These are phyloP conservation scores for Spodoptera litura DNA, from an alignment of 1,140 invertebrate genomes.

Conservation along the genomic window DNA sequence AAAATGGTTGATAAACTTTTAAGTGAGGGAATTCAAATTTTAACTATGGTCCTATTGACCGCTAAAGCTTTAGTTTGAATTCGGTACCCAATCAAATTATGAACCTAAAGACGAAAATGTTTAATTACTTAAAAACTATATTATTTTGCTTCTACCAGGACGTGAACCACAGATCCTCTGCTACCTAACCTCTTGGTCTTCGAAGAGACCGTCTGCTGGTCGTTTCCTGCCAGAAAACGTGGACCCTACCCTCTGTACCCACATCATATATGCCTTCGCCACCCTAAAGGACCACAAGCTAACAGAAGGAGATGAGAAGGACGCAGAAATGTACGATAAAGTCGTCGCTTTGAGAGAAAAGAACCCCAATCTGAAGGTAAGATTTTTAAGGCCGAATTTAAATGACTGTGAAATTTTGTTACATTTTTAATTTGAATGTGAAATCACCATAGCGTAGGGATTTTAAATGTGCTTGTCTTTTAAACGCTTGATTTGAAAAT, in stretches of 20 bases:
- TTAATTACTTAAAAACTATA: too few species aligned
- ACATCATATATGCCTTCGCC: conserved; percentile 97
- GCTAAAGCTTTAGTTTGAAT: too few species aligned
- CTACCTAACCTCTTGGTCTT: conserved; percentile 97
- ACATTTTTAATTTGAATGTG: too few species aligned
- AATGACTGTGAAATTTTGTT: neutral
- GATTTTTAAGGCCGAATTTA: neutral
- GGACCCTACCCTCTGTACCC: conserved; percentile 95
- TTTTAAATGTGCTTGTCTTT: too few species aligned
- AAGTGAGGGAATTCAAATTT: too few species aligned
- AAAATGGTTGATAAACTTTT: too few species aligned
- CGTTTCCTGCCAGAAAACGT: conserved; percentile 96
- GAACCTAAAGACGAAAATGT: too few species aligned
- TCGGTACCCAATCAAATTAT: too few species aligned
- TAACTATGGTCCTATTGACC: too few species aligned
- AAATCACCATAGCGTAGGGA: too few species aligned
- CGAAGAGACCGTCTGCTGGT: conserved; percentile 94
- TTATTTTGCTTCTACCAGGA: conserved; percentile 83
- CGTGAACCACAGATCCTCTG: conserved; percentile 95
- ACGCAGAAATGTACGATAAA: conserved; percentile 94
- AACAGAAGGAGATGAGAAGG: conserved; percentile 91
- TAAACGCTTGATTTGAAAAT: too few species aligned
- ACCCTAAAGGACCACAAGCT: conserved; percentile 94
- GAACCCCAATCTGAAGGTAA: conserved; percentile 95
- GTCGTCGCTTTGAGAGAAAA: conserved; percentile 94